Percentiles rank a stretch among this genome's conserved stretches.
These are phyloP conservation scores for Sebastes wilsoni DNA, from an alignment of 2,797 vertebrate species.

Conservation along the genomic window DNA sequence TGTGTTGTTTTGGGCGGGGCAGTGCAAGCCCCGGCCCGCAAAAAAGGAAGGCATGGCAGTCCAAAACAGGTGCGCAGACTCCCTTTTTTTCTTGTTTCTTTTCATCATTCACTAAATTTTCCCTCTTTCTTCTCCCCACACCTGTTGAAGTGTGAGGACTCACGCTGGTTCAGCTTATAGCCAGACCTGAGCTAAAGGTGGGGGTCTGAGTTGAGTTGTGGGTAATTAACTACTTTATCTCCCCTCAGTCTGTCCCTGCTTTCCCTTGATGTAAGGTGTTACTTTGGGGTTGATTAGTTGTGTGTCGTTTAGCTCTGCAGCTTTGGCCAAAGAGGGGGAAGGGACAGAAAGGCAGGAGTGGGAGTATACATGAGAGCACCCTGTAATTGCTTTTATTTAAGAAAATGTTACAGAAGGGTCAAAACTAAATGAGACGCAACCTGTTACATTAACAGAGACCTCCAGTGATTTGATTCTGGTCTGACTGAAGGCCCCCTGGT, in stretches of 20 bases:
- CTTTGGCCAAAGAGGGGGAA: not conserved
- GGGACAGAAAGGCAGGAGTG: not conserved
- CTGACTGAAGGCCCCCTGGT: conserved; percentile 34
- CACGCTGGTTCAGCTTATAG: conserved; percentile 54
- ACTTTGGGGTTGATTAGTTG: conserved; percentile 52
- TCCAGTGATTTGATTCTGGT: conserved; percentile 29
- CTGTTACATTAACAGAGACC: not conserved
- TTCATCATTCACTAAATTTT: conserved; percentile 51
- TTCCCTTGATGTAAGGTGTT: conserved; percentile 69
- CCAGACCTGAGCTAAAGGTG: conserved; percentile 16
- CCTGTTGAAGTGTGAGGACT: conserved; percentile 72
- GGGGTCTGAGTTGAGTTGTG: conserved; percentile 33
- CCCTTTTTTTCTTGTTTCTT: conserved; percentile 47
- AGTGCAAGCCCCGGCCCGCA: conserved; percentile 60
- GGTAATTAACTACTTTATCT: conserved; percentile 64
- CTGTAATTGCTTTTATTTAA: conserved; percentile 9
- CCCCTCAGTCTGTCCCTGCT: not conserved
- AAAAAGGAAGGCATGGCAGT: conserved; percentile 39
- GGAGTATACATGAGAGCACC: not conserved
- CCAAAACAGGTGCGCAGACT: conserved; percentile 73
- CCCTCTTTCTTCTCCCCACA: conserved; percentile 61
- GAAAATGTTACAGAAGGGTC: not conserved
- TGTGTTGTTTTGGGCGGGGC: conserved; percentile 53
- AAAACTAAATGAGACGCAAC: not conserved
- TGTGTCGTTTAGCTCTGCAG: conserved; percentile 52